Conservation (phyloP, 2,113 vertebrate genomes). For the Lethenteron reissneri region DNA sequence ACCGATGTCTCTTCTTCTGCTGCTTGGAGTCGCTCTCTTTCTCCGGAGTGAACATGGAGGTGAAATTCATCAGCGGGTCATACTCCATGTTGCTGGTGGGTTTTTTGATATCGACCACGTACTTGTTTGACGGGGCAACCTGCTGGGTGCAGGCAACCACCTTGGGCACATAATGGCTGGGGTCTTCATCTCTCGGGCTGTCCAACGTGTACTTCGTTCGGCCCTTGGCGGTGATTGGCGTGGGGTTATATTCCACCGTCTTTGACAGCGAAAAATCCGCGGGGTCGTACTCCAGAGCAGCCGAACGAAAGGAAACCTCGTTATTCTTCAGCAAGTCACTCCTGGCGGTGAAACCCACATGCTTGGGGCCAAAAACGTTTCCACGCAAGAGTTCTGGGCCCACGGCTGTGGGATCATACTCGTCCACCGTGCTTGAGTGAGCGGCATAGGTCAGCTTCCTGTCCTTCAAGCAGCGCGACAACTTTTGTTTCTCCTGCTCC, state of each 20-base stretch:
- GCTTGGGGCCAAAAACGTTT: too few relatives aligned
- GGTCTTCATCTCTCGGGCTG: constrained; percentile 17
- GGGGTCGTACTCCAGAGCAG: constrained; percentile 33
- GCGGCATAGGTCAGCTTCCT: too few relatives aligned
- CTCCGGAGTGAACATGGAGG: neutral
- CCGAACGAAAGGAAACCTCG: neutral
- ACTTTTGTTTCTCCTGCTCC: constrained; percentile 61
- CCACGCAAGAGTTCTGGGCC: too few relatives aligned
- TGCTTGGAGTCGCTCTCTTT: too few relatives aligned
- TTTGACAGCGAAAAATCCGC: constrained; percentile 32
- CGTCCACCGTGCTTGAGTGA: too few relatives aligned
- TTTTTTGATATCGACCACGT: constrained; percentile 57
- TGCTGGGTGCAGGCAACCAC: constrained; percentile 23
- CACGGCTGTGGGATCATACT: too few relatives aligned
- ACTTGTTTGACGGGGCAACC: constrained; percentile 37
- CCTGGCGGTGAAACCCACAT: too few relatives aligned
- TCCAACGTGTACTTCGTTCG: constrained; percentile 64
- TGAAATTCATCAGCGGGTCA: constrained; percentile 56
- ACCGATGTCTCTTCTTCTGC: too few relatives aligned
- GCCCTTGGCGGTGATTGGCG: constrained; percentile 22
- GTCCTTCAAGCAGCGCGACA: constrained; percentile 25
- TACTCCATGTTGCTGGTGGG: constrained; percentile 82
- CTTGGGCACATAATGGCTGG: constrained; percentile 59
- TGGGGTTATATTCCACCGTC: constrained; percentile 44
- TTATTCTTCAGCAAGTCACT: too few relatives aligned